These are phyloP conservation scores for Oceanodroma tethys DNA, from an alignment of 2,113 vertebrate species.

Conservation along the genomic window DNA sequence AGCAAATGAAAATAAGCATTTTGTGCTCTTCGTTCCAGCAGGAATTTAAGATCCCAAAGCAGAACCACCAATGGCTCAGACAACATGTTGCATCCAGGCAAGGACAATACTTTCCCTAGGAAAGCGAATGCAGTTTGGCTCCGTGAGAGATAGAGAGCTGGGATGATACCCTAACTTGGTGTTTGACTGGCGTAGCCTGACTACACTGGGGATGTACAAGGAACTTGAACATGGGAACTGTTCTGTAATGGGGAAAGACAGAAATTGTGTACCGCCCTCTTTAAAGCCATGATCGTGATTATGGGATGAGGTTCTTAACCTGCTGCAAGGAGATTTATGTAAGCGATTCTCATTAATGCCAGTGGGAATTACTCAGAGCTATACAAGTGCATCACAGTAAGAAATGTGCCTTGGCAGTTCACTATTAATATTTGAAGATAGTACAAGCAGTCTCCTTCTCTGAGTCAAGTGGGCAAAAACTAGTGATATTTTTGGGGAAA, in stretches of 20 bases:
- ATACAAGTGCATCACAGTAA: constrained; percentile 21
- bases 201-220: background rate
- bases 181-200: background rate
- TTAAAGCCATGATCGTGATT: background rate
- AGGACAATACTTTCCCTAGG: background rate
- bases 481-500: background rate
- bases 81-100: background rate
- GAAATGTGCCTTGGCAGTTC: constrained; percentile 33
- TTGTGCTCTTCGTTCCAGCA: background rate
- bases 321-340: constrained; percentile 19
- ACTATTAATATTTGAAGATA: constrained; percentile 37
- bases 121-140: background rate
- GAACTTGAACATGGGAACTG: background rate
- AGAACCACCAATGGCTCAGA: background rate
- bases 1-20: constrained; percentile 5
- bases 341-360: constrained; percentile 34
- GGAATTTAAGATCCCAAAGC: background rate
- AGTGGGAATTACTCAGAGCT: constrained; percentile 26
- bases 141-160: background rate
- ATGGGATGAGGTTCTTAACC: background rate
- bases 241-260: background rate
- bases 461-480: background rate
- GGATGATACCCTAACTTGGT: background rate
- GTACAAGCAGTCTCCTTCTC: background rate
- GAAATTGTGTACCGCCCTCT: background rate